Conservation (phyloP, 2,797 vertebrate genomes). For the Coreius guichenoti region DNA sequence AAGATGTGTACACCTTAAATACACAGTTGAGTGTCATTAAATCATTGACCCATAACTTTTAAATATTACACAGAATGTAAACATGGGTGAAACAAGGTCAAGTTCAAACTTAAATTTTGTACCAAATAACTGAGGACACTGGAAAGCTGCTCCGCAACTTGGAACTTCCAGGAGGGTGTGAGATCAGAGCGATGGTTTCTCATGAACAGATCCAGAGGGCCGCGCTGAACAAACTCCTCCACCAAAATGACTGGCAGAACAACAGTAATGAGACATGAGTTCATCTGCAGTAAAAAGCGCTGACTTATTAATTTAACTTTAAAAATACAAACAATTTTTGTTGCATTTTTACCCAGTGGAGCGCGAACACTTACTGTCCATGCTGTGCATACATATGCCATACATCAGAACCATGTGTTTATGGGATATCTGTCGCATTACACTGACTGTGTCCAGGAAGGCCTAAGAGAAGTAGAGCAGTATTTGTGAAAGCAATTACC, state of each 20-base stretch:
- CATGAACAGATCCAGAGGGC: slow-evolving; percentile 88
- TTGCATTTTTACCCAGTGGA: not conserved
- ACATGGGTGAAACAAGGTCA: not conserved
- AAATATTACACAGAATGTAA: not conserved
- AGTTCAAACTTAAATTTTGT: slow-evolving; percentile 57
- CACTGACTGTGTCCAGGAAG: slow-evolving; percentile 86
- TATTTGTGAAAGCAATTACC: not conserved
- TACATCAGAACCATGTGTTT: slow-evolving; percentile 86
- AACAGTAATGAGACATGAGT: slow-evolving; percentile 18
- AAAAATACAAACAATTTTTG: not conserved
- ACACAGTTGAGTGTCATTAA: not conserved
- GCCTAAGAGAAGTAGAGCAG: slow-evolving; percentile 67
- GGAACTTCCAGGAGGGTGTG: slow-evolving; percentile 86
- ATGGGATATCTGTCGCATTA: slow-evolving; percentile 88
- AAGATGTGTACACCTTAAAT: not conserved
- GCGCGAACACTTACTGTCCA: slow-evolving; percentile 81
- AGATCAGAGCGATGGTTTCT: slow-evolving; percentile 80
- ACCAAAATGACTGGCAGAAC: slow-evolving; percentile 85
- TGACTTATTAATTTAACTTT: not conserved
- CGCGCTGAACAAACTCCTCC: slow-evolving; percentile 85
- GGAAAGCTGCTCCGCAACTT: slow-evolving; percentile 87
- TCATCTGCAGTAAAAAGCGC: not conserved
- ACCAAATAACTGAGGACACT: slow-evolving; percentile 88
- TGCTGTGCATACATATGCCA: slow-evolving; percentile 83
- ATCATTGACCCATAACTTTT: not conserved